phyloP scores from a whole-genome alignment of 2,113 vertebrate genomes.

The Sander lucioperca region DNA sequence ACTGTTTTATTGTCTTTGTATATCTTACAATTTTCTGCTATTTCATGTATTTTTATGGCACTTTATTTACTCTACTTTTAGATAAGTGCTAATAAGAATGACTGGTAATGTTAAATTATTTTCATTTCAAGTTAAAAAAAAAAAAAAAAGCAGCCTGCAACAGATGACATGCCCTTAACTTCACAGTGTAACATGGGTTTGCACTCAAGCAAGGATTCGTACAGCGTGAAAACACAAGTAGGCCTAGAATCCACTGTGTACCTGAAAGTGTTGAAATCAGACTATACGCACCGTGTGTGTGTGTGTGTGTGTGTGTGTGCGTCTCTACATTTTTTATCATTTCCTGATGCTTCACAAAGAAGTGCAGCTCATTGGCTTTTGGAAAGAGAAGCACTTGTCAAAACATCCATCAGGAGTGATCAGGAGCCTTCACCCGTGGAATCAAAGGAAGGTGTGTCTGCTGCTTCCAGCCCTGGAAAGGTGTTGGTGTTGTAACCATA shows the following conservation, averaged over 20 bases:
- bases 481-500: slow-evolving; percentile 69
- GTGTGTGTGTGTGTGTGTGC: background rate
- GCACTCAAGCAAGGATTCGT: background rate
- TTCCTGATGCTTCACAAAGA: slow-evolving; percentile 56
- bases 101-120: background rate
- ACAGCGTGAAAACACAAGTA: background rate
- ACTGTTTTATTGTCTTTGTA: background rate
- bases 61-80: background rate
- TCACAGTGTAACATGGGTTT: slow-evolving; percentile 1
- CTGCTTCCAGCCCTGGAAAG: slow-evolving; percentile 57
- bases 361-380: slow-evolving; percentile 50
- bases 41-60: background rate
- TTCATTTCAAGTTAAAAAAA: background rate
- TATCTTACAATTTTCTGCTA: background rate
- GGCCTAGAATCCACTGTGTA: background rate
- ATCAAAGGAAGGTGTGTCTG: slow-evolving; percentile 79
- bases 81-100: background rate
- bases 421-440: slow-evolving; percentile 38
- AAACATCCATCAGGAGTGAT: slow-evolving; percentile 66
- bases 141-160: background rate
- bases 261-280: slow-evolving; percentile 23
- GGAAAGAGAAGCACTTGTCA: slow-evolving; percentile 62
- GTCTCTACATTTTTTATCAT: slow-evolving; percentile 37
- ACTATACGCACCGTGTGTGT: slow-evolving; percentile 1
- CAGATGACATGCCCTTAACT: background rate